These are phyloP conservation scores for Antitype chi DNA, from an alignment of 2,888 invertebrate genomes.

Conservation along the genomic window DNA sequence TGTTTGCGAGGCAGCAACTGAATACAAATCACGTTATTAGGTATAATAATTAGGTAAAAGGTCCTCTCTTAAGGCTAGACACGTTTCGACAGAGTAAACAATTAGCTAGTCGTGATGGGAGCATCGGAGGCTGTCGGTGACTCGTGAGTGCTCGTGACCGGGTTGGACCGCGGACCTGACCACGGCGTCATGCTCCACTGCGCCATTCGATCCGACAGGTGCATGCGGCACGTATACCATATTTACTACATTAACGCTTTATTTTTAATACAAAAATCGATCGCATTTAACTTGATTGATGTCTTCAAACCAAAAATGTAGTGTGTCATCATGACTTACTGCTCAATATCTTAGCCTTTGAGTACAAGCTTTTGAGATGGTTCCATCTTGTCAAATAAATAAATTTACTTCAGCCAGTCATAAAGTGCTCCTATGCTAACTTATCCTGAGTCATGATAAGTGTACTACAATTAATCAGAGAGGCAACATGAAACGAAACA, in stretches of 20 bases:
- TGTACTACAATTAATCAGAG: conserved; percentile 38
- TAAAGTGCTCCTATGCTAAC: conserved; percentile 9
- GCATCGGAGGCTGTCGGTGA: conserved; percentile 66
- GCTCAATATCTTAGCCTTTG: background rate
- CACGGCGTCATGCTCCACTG: conserved; percentile 80
- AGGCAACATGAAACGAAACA: conserved; percentile 44
- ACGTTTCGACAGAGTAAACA: conserved; percentile 69
- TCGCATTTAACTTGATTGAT: conserved; percentile 19
- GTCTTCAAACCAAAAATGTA: conserved; percentile 44
- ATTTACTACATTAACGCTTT: conserved; percentile 45
- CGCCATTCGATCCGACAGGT: conserved; percentile 85
- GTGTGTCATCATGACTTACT: conserved; percentile 33
- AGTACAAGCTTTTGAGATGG: background rate
- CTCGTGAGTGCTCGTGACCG: conserved; percentile 74
- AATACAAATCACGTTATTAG: conserved; percentile 48
- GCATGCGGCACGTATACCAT: conserved; percentile 68
- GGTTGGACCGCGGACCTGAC: conserved; percentile 72
- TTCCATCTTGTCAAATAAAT: conserved; percentile 31
- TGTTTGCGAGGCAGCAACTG: conserved; percentile 22
- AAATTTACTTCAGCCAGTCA: conserved; percentile 9
- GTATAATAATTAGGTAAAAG: conserved; percentile 58
- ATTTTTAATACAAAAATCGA: conserved; percentile 42
- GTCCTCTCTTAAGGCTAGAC: conserved; percentile 55
- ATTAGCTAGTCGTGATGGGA: conserved; percentile 78
- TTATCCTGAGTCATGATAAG: conserved; percentile 26